Percentiles rank a stretch among this genome's conserved stretches.
phyloP scores from a whole-genome alignment of 2,113 vertebrate species.

The Rhegmatorhina hoffmannsi region DNA sequence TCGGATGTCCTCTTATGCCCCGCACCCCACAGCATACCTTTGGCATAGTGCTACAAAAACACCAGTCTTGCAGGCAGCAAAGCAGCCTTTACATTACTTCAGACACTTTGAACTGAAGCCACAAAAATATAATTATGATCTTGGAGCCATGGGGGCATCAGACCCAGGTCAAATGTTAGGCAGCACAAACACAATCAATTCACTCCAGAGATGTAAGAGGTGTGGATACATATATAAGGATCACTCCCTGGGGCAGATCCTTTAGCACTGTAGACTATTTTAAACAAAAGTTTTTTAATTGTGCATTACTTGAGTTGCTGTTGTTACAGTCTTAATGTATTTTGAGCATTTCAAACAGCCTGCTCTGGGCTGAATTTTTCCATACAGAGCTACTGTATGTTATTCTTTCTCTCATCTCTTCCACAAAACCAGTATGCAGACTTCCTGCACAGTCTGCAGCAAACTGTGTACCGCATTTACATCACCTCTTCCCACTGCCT shows the following conservation, averaged over 20 bases:
- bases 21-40: not conserved
- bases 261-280: not conserved
- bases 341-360: slow-evolving; percentile 13
- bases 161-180: slow-evolving; percentile 38
- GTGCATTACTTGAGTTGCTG: not conserved
- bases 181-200: slow-evolving; percentile 6
- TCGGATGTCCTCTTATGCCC: not conserved
- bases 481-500: not conserved
- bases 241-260: slow-evolving; percentile 17
- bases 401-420: slow-evolving; percentile 9
- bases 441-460: not conserved
- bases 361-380: slow-evolving; percentile 18
- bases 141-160: not conserved
- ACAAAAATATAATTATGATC: slow-evolving; percentile 46
- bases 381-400: not conserved
- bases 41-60: slow-evolving; percentile 34
- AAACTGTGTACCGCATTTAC: not conserved
- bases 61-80: slow-evolving; percentile 60
- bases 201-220: not conserved
- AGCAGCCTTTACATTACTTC: slow-evolving; percentile 21
- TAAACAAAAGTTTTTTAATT: not conserved
- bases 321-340: not conserved
- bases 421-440: slow-evolving; percentile 11
- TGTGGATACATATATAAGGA: not conserved
- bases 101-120: slow-evolving; percentile 61